Percentiles rank a stretch among this genome's conserved stretches.
These are phyloP conservation scores for Morelia viridis DNA, from an alignment of 2,797 vertebrate species.

Conservation along the genomic window DNA sequence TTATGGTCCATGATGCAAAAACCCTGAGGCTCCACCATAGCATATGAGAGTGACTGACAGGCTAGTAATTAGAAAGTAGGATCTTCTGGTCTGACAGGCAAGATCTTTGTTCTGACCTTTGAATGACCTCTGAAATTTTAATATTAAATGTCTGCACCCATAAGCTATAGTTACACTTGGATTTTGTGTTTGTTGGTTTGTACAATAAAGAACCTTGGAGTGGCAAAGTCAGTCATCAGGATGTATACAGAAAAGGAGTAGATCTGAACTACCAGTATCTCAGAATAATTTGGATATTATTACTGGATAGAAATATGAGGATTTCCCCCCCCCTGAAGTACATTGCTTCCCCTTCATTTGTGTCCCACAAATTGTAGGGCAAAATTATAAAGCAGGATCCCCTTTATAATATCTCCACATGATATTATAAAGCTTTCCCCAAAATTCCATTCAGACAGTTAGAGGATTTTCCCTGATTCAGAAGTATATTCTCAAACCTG, in stretches of 20 bases:
- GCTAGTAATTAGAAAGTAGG: slow-evolving; percentile 23
- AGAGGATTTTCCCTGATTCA: not conserved
- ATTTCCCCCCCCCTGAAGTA: not conserved
- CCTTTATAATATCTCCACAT: not conserved
- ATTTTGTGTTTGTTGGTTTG: not conserved
- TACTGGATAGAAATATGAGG: not conserved
- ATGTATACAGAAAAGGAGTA: slow-evolving; percentile 46
- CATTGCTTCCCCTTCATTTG: not conserved
- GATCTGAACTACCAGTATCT: not conserved
- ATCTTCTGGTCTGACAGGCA: slow-evolving; percentile 36
- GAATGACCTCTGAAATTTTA: slow-evolving; percentile 54
- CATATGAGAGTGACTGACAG: slow-evolving; percentile 29
- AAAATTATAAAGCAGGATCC: not conserved
- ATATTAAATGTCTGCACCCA: slow-evolving; percentile 59
- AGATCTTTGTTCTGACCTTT: slow-evolving; percentile 64
- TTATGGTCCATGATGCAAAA: not conserved
- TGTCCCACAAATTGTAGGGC: not conserved
- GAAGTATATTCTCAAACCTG: not conserved
- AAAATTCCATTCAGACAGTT: not conserved
- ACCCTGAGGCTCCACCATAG: slow-evolving; percentile 28
- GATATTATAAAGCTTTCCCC: not conserved
- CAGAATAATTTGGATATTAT: slow-evolving; percentile 1
- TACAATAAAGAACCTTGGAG: slow-evolving; percentile 21
- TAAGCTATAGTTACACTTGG: not conserved
- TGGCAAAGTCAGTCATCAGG: slow-evolving; percentile 32